A percentile compares a stretch with the other conserved stretches of the same genome.
Evolutionary conservation across 2,797 vertebrate species (phyloP).

Genomic region (Phrynocephalus guinanensis): DNA sequence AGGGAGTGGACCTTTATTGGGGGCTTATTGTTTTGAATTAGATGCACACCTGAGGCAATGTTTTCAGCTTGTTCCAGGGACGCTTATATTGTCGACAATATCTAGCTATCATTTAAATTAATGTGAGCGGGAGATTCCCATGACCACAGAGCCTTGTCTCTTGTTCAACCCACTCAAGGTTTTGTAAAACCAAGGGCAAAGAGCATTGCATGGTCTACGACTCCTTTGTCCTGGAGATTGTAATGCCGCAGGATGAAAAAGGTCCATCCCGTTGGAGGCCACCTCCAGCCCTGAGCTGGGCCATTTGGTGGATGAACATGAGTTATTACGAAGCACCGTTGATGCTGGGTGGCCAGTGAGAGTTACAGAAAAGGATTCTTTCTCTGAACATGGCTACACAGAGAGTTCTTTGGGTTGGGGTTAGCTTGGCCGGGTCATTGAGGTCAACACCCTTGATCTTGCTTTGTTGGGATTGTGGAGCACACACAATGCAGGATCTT

Average conservation of each 20-base stretch:
- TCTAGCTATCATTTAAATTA: constrained; percentile 21
- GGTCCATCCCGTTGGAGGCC: constrained; percentile 55
- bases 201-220: constrained; percentile 54
- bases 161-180: constrained; percentile 69
- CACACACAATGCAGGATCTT: neutral
- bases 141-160: constrained; percentile 66
- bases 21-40: neutral
- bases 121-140: constrained; percentile 61
- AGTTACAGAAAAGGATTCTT: constrained; percentile 43
- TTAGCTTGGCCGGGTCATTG: constrained; percentile 48
- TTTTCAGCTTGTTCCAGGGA: constrained; percentile 17
- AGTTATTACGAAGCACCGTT: constrained; percentile 62
- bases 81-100: constrained; percentile 30
- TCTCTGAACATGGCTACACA: neutral
- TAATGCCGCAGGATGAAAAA: constrained; percentile 52
- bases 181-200: constrained; percentile 72
- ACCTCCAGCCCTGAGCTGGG: constrained; percentile 35
- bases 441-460: constrained; percentile 60
- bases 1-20: neutral
- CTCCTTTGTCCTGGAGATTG: constrained; percentile 61
- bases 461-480: constrained; percentile 55
- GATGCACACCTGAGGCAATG: neutral
- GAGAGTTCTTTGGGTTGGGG: constrained; percentile 37
- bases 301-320: constrained; percentile 41
- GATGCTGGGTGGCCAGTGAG: constrained; percentile 52